phyloP scores from a whole-genome alignment of 1,140 invertebrate genomes.

The Neodiprion pinetum region DNA sequence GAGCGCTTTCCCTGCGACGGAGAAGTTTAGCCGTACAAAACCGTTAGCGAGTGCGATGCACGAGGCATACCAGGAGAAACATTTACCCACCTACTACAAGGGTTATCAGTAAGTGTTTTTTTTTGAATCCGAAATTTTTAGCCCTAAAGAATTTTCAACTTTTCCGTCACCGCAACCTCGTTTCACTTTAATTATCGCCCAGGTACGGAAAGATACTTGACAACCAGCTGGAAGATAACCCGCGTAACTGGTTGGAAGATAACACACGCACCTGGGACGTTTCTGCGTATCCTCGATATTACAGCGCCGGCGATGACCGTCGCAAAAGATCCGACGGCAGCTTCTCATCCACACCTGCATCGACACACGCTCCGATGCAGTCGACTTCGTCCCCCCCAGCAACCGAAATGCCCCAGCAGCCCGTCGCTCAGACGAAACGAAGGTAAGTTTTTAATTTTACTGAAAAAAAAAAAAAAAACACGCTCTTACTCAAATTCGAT shows the following conservation, averaged over 20 bases:
- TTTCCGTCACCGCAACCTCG: neutral
- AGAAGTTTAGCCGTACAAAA: slow-evolving; percentile 31
- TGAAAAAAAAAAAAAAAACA: too few relatives aligned
- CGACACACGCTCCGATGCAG: slow-evolving; percentile 1
- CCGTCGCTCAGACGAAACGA: slow-evolving; percentile 38
- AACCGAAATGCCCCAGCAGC: slow-evolving; percentile 27
- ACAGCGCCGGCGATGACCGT: slow-evolving; percentile 34
- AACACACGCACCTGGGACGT: slow-evolving; percentile 41
- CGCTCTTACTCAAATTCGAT: too few relatives aligned
- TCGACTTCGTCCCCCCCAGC: slow-evolving; percentile 20
- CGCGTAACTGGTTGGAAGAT: slow-evolving; percentile 12
- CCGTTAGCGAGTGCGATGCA: slow-evolving; percentile 31
- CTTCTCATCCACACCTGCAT: neutral
- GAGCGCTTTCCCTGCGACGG: slow-evolving; percentile 32
- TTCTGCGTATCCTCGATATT: slow-evolving; percentile 39
- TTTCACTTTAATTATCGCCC: neutral
- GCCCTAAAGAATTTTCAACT: neutral
- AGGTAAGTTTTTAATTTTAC: slow-evolving; percentile 38
- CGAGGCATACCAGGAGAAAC: slow-evolving; percentile 29
- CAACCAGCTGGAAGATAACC: slow-evolving; percentile 41
- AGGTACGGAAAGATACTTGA: slow-evolving; percentile 46
- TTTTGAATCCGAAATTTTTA: neutral
- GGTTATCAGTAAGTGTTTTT: slow-evolving; percentile 46
- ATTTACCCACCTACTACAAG: slow-evolving; percentile 35
- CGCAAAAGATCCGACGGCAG: slow-evolving; percentile 45